Evolutionary conservation across 2,888 invertebrate species (phyloP), one percentile per base, ranked within the genome.

Genomic region (Caenorhabditis afra): DNA sequence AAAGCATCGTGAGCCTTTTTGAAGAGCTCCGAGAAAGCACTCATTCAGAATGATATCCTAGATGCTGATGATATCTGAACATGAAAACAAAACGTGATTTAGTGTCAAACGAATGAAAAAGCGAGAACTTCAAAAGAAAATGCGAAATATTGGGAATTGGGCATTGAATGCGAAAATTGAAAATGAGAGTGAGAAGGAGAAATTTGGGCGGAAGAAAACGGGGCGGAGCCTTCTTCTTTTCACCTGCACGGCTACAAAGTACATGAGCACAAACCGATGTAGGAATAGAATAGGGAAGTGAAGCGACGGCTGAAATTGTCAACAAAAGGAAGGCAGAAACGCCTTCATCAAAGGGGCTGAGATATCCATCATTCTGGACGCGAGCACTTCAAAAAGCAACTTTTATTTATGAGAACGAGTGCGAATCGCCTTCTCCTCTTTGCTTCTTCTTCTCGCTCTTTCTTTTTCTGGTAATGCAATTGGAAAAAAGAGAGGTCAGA

Each of bases 1-100:
- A 89, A 61, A 11, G 87, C 89, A 44, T 89, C 87, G 53, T 87
- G 87, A 35, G 89, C 89, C 52, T 88, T 87, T 35, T 84, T 86
- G 70, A 88, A 81, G 22, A 88, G 73, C 39, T 86, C 88, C 23
- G 81, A 78, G 18, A 88, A 83, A 16, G 85, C 71, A 59, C 81
- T 81, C 82, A 81, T 83, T 55, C 35, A 35, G 35, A 57, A 39
- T 37, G 47, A 3, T 37, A 11, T 7, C 22, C 45, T 0, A 57
- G 55, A 37, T 18, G 41, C 14, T 37, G 18, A 16, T 45, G 23
- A 16, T 35, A n/a, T 23, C 29, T n/a, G 5, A 49, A 62, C 4
- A 47, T 12, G 37, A 47, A n/a, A 47, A 47, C 23, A 58, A 20
- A 39, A 20, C 22, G 49, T 61, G 35, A 35, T 62, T 49, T 41